Evolutionary conservation across 2,888 invertebrate species (phyloP), one percentile per base, ranked within the genome.

Genomic region (Oligia latruncula): DNA sequence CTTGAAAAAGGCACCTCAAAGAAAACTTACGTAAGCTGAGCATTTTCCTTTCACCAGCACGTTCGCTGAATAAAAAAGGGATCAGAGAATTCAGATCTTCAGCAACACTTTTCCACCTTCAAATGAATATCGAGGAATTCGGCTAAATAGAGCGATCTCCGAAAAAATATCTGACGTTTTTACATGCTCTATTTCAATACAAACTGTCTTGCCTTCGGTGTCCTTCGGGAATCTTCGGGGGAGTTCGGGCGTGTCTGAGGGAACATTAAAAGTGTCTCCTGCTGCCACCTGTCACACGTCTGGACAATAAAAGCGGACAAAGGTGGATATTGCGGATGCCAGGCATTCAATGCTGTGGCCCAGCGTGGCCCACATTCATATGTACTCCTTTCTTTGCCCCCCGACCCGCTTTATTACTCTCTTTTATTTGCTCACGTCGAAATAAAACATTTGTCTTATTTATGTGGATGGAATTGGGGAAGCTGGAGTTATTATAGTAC

Each of bases 271-370:
- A 81, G 75, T 80, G 80, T 58, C 70, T 75, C 77, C 66, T 40
- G 49, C 68, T 55, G 81, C 71, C 74, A 81, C 77, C 84, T 88
- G 85, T 76, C 77, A 78, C 87, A 81, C 80, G 78, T 74, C 46
- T 67, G 82, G 79, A 88, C 88, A 88, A 88, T 88, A 88, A 88
- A 87, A 87, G 79, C 74, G 74, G 77, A 76, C 79, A 71, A 72
- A 84, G 76, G 82, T 86, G 82, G 87, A 88, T 88, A 88, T 88
- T 88, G 88, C 87, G 81, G 73, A 88, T 88, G 82, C 88, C 88
- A 64, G 0, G 78, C 82, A 80, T 82, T 86, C 85, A 88, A 73
- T 81, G 77, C 58, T 70, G 67, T 65, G 84, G 49, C 81, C 74
- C 80, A 78, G 71, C 60, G 58, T 67, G 79, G 73, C 84, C 77